Evolutionary conservation across 92 coral and sea anemone genomes (phyloP), one percentile per base, ranked within the genome.

Genomic region (Heliopora coerulea): DNA sequence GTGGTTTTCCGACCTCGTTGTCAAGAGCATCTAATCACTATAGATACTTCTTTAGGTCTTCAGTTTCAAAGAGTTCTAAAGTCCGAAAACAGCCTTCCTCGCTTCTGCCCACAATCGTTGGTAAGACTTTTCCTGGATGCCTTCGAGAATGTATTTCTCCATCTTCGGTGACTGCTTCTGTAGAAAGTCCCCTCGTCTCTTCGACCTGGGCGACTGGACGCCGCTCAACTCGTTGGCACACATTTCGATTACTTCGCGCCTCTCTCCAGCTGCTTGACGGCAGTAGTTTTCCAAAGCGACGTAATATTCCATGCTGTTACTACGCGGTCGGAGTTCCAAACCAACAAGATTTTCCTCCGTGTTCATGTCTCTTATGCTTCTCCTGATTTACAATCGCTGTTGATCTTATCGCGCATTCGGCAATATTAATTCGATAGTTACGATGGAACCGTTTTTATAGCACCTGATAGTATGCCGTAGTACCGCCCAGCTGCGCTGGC

Each of bases 301-400:
- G 31, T 56, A 56, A 17, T 56, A 56, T 23, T 56, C 61, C 30
- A 56, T 56, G 30, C 61, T 56, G 17, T 50, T 50, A n/a, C 8
- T n/a, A 3, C 58, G 58, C 20, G 58, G 58, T 5, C 58, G 20
- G 4, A 6, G 42, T 37, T 37, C 42, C 42, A 11, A 37, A 37
- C 4, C 42, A 37, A 37, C 4, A 4, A 11, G 11, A 37, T 37
- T 37, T 4, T 37, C 42, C 11, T 37, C 42, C 42, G 11, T 37
- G 42, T 4, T 37, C 11, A 37, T 37, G 4, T 37, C 42, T 11
- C 4, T 37, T 37, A 37, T 37, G 42, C 42, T 37, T 37, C 42
- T 4, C 42, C 11, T 37, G 42, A 37, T 11, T 37, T 37, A 37
- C 11, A 11, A 37, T 37, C n/a, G n/a, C n/a, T n/a, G n/a, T n/a